Percentiles rank a stretch among this genome's conserved stretches.
Conservation (phyloP, 2,888 invertebrate species). For the Trichopria drosophilae region DNA sequence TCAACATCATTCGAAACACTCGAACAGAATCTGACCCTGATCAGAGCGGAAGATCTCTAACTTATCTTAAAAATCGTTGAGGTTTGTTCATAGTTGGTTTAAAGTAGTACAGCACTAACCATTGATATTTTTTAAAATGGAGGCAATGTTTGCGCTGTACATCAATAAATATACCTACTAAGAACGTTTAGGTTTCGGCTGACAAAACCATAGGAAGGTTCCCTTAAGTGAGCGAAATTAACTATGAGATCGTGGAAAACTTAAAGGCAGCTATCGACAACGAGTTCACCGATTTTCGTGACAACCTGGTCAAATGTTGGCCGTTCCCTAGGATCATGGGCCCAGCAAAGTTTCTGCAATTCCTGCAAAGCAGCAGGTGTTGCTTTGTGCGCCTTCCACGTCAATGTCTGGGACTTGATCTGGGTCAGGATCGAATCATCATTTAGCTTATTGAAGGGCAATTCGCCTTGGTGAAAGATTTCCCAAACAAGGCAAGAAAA, state of each 20-base stretch:
- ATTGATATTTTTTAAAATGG: too few species aligned
- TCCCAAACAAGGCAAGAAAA: constrained; percentile 91
- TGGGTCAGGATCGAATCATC: constrained; percentile 74
- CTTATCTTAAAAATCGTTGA: too few species aligned
- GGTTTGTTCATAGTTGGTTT: too few species aligned
- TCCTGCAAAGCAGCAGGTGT: constrained; percentile 67
- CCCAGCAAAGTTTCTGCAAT: constrained; percentile 69
- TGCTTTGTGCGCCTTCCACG: constrained; percentile 70
- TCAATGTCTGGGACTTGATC: constrained; percentile 67
- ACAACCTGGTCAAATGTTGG: constrained; percentile 69
- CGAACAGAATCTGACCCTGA: too few species aligned
- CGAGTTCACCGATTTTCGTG: constrained; percentile 60
- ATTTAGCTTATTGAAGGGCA: constrained; percentile 75
- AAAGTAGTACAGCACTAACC: too few species aligned
- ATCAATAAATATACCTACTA: too few species aligned
- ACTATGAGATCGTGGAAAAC: too few species aligned
- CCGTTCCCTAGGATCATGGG: constrained; percentile 68
- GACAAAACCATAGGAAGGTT: too few species aligned
- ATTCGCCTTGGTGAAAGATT: constrained; percentile 76
- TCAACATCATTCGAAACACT: too few species aligned
- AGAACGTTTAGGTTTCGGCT: too few species aligned
- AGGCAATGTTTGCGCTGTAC: constrained; percentile 10
- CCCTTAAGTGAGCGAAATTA: too few species aligned
- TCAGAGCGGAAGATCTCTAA: too few species aligned
- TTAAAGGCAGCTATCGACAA: constrained; percentile 52